These are phyloP conservation scores for Gymnocheta viridis DNA, from an alignment of 2,888 invertebrate genomes.

Conservation along the genomic window DNA sequence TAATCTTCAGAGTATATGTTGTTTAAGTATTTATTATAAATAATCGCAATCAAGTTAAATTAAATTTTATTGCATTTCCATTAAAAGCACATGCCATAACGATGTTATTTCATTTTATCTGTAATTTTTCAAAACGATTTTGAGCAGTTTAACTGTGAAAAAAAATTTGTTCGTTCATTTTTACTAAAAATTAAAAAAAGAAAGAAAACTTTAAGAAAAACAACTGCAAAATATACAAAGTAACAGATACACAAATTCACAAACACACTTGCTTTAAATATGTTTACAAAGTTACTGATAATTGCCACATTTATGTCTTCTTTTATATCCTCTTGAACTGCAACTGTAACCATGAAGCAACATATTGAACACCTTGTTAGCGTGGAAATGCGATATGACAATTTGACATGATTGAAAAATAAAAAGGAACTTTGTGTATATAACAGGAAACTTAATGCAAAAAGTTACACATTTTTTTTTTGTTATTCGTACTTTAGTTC, in stretches of 20 bases:
- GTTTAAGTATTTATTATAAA: no score
- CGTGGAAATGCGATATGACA: conserved; percentile 68
- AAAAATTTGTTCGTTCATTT: no score
- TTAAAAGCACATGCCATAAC: neutral
- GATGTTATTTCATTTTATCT: conserved; percentile 10
- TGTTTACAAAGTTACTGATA: conserved; percentile 51
- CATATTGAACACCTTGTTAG: conserved; percentile 68
- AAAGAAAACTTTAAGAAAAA: neutral
- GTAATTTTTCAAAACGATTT: conserved; percentile 1
- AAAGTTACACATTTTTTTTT: neutral
- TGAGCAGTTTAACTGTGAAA: conserved; percentile 2
- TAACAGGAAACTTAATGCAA: conserved; percentile 53
- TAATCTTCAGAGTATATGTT: no score
- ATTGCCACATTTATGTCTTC: conserved; percentile 68
- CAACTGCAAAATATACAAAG: neutral
- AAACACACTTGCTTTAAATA: no score
- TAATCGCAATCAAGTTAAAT: no score
- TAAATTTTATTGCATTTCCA: no score
- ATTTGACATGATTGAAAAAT: conserved; percentile 69
- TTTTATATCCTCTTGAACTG: conserved; percentile 62
- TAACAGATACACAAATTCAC: neutral
- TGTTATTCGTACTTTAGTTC: neutral
- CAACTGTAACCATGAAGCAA: conserved; percentile 33
- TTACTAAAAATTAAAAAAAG: no score
- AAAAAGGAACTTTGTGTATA: conserved; percentile 63